Evolutionary conservation across 2,113 vertebrate species (phyloP).

Genomic region (Trogon surrucura): DNA sequence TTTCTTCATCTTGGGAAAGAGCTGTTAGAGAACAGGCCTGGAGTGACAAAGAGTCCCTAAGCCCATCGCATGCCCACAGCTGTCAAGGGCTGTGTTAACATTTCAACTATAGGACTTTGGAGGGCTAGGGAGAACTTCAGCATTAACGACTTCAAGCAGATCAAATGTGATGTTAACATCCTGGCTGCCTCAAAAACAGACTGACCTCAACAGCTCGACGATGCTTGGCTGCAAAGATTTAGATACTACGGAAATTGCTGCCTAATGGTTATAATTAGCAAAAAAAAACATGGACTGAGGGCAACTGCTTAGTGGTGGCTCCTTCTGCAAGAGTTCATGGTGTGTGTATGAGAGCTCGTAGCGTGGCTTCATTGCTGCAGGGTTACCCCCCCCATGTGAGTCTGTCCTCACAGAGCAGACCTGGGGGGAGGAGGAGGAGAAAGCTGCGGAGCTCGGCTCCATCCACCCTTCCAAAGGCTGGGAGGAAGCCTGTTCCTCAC

Average conservation of each 20-base stretch:
- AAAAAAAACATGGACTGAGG: background rate
- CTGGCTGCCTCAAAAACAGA: background rate
- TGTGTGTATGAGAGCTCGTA: background rate
- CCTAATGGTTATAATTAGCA: background rate
- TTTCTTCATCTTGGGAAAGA: background rate
- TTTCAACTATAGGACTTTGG: background rate
- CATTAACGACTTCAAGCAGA: background rate
- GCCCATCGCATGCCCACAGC: background rate
- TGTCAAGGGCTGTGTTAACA: background rate
- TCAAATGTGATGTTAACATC: background rate
- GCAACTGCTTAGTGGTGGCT: background rate
- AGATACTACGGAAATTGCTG: background rate
- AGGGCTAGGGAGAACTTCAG: background rate
- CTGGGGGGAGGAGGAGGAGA: background rate
- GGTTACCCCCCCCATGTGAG: no score
- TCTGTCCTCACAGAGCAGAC: background rate
- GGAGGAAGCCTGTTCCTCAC: background rate
- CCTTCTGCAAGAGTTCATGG: background rate
- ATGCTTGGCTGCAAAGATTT: background rate
- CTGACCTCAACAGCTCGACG: background rate
- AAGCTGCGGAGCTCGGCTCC: background rate
- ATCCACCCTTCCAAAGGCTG: background rate
- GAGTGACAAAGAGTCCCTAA: background rate
- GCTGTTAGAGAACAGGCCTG: background rate
- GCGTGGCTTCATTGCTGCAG: background rate